Conservation (phyloP, 2,113 vertebrate species). For the Xenopus laevis region DNA sequence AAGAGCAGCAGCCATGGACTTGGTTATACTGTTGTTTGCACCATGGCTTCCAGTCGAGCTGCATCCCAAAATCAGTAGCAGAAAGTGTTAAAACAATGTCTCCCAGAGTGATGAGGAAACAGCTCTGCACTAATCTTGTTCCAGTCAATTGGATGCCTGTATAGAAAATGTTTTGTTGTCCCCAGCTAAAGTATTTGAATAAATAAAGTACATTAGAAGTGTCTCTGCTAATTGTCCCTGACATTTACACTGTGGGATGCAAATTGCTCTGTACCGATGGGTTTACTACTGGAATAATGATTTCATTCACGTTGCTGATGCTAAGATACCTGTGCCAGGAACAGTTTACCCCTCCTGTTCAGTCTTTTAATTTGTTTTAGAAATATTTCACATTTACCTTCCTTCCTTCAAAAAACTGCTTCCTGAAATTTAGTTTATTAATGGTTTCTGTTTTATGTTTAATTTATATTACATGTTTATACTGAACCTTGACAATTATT, state of each 20-base stretch:
- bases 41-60: too few species aligned
- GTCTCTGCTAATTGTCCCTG: constrained; percentile 46
- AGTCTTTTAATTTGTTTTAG: too few species aligned
- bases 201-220: constrained; percentile 47
- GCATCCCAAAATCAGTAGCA: too few species aligned
- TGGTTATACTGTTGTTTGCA: too few species aligned
- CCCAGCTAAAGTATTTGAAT: constrained; percentile 38
- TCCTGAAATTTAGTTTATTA: too few species aligned
- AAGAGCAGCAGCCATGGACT: too few species aligned
- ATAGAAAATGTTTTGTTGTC: constrained; percentile 25
- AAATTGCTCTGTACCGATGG: constrained; percentile 35
- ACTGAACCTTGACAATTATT: too few species aligned
- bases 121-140: constrained; percentile 8
- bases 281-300: constrained; percentile 2
- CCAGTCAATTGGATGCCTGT: constrained; percentile 35
- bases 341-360: too few species aligned
- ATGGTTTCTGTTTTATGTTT: too few species aligned
- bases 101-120: neutral
- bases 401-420: too few species aligned
- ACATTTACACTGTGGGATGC: constrained; percentile 45
- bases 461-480: too few species aligned
- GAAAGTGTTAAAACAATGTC: neutral
- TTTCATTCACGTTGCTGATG: constrained; percentile 8
- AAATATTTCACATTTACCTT: too few species aligned
- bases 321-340: neutral